phyloP scores from a whole-genome alignment of 2,888 invertebrate genomes.

The Polietes domitor region DNA sequence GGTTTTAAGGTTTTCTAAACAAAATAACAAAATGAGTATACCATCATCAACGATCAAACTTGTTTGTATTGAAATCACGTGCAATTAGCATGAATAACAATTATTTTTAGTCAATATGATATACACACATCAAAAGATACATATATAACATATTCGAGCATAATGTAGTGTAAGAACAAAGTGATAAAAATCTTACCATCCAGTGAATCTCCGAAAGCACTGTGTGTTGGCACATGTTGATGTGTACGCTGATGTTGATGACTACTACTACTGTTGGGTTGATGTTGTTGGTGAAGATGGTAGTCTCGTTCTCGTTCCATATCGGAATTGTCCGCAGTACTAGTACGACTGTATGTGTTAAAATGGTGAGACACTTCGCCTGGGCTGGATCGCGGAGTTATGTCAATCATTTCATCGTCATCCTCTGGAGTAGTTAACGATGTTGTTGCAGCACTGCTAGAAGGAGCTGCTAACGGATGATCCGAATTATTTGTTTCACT shows the following conservation, averaged over 20 bases:
- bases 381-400: conserved; percentile 82
- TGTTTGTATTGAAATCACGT: conserved; percentile 32
- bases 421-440: conserved; percentile 79
- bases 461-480: conserved; percentile 75
- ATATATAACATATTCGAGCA: too few species aligned
- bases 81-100: conserved; percentile 13
- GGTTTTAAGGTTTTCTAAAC: too few species aligned
- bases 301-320: conserved; percentile 74
- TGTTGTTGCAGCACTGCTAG: conserved; percentile 70
- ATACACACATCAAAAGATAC: neutral
- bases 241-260: conserved; percentile 69
- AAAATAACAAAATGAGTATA: too few species aligned
- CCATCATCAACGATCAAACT: too few species aligned
- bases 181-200: conserved; percentile 72
- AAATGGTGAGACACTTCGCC: conserved; percentile 74
- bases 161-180: neutral
- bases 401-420: conserved; percentile 86
- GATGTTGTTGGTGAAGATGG: conserved; percentile 67
- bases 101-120: neutral
- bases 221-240: conserved; percentile 80
- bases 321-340: conserved; percentile 75
- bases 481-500: conserved; percentile 69
- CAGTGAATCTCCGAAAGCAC: conserved; percentile 78
- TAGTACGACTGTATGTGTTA: conserved; percentile 69
- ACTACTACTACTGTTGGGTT: conserved; percentile 66